Evolutionary conservation across 2,113 vertebrate genomes (phyloP).

Genomic region (Gymnocephalus cernua): DNA sequence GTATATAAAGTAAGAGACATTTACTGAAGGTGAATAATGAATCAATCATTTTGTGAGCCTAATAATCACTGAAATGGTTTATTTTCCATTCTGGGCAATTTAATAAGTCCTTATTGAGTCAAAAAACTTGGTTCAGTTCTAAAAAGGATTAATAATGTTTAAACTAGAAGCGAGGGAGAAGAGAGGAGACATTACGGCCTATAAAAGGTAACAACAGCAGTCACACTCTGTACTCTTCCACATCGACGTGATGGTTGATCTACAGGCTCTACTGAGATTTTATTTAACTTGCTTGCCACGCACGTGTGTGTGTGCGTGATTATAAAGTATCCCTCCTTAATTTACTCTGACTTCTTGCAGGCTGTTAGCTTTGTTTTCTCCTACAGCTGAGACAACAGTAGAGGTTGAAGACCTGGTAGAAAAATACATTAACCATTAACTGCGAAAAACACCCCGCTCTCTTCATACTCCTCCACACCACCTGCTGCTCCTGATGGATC

Average conservation of each 20-base stretch:
- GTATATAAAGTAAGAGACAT: neutral
- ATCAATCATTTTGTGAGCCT: neutral
- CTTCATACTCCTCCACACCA: slow-evolving; percentile 27
- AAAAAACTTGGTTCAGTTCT: slow-evolving; percentile 4
- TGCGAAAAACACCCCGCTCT: neutral
- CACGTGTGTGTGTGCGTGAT: slow-evolving; percentile 3
- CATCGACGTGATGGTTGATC: slow-evolving; percentile 26
- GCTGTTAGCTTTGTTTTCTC: slow-evolving; percentile 19
- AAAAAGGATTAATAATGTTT: slow-evolving; percentile 25
- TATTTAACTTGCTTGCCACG: slow-evolving; percentile 27
- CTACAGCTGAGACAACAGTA: neutral
- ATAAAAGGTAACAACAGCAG: slow-evolving; percentile 65
- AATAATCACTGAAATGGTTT: neutral
- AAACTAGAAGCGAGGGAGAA: slow-evolving; percentile 14
- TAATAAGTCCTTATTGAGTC: slow-evolving; percentile 39
- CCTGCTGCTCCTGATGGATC: slow-evolving; percentile 16
- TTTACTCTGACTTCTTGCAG: slow-evolving; percentile 26
- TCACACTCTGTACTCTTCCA: slow-evolving; percentile 23
- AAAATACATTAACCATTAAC: neutral
- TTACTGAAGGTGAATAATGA: neutral
- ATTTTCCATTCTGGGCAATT: slow-evolving; percentile 1
- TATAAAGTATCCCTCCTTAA: slow-evolving; percentile 14
- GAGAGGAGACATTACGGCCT: slow-evolving; percentile 28
- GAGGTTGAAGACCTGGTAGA: neutral
- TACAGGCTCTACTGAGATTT: slow-evolving; percentile 37